Conservation (phyloP, 2,888 invertebrate genomes). For the Hyposoter didymator region DNA sequence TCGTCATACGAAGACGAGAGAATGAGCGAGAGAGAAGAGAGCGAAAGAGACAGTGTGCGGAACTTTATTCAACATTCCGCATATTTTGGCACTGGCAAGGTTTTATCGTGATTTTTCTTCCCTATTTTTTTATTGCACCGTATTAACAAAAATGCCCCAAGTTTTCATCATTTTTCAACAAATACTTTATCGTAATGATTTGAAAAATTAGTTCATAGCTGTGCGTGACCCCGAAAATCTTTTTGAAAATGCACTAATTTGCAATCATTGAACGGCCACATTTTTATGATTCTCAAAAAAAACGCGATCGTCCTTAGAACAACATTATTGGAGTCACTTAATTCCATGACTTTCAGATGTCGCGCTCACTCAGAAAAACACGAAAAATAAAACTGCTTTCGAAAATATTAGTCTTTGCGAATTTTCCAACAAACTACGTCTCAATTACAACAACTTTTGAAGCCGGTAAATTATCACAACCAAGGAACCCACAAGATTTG, state of each 20-base stretch:
- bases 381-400: constrained; percentile 9
- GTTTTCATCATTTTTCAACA: no score
- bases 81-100: constrained; percentile 62
- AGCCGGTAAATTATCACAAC: constrained; percentile 52
- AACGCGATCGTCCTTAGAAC: constrained; percentile 14
- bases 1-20: constrained; percentile 35
- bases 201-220: neutral
- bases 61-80: constrained; percentile 5
- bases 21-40: constrained; percentile 14
- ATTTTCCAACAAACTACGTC: constrained; percentile 32
- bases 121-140: neutral
- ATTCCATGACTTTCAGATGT: neutral
- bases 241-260: constrained; percentile 50
- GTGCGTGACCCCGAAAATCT: constrained; percentile 24
- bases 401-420: constrained; percentile 59
- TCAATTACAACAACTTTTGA: constrained; percentile 55
- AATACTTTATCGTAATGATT: neutral
- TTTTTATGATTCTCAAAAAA: constrained; percentile 15
- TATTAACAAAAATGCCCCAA: neutral
- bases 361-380: neutral
- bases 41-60: constrained; percentile 14
- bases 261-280: constrained; percentile 34
- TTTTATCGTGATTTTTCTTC: constrained; percentile 55
- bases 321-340: neutral
- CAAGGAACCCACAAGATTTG: constrained; percentile 31